Conservation (phyloP, 1,140 invertebrate genomes). For the Anastatus disparis region DNA sequence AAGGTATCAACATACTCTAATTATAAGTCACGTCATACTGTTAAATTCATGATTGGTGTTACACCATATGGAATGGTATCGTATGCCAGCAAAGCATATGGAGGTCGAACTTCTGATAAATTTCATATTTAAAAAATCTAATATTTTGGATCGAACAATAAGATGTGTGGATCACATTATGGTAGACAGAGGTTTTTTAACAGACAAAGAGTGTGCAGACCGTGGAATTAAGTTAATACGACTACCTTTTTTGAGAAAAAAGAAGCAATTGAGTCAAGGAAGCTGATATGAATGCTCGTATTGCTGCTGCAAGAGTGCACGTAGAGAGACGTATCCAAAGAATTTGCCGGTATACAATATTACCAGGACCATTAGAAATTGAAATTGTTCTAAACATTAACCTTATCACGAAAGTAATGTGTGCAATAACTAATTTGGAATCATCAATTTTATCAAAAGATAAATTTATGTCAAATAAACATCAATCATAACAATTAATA, state of each 20-base stretch:
- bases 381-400: neutral
- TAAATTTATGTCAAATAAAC: neutral
- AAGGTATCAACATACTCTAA: no score
- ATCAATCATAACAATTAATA: no score
- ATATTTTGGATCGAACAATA: no score
- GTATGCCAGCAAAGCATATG: no score
- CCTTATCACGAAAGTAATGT: neutral
- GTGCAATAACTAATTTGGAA: neutral
- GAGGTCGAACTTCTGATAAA: no score
- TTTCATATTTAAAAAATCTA: no score
- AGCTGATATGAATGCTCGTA: neutral
- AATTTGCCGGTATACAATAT: neutral
- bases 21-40: no score
- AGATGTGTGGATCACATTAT: neutral
- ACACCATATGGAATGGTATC: no score
- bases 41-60: no score
- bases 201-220: neutral
- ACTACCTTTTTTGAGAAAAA: neutral
- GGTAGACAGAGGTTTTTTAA: constrained; percentile 5
- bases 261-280: neutral
- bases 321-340: neutral
- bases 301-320: constrained; percentile 7
- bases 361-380: neutral
- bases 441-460: neutral
- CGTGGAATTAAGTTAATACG: constrained; percentile 4